Conservation (phyloP, 30 jellyfish, hydroid and myxozoan species). For the Phacellophora camtschatica region DNA sequence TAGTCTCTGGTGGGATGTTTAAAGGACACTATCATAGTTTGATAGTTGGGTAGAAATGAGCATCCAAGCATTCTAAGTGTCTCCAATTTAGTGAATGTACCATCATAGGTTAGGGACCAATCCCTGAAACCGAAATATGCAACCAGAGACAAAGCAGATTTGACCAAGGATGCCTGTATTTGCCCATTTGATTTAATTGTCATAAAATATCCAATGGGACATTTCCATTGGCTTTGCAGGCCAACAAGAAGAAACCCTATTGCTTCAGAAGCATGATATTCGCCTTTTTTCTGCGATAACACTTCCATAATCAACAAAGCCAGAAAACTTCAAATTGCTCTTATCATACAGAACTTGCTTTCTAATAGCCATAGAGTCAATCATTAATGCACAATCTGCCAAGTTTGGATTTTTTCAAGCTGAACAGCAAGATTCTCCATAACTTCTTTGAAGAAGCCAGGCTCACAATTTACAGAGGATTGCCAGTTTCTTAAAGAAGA, state of each 20-base stretch:
- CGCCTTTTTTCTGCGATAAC: background rate
- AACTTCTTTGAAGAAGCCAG: too few relatives aligned
- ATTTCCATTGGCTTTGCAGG: conserved; percentile 4
- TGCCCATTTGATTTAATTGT: conserved; percentile 1
- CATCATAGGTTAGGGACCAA: conserved; percentile 37
- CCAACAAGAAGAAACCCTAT: conserved; percentile 25
- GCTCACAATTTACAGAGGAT: too few relatives aligned
- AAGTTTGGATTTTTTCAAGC: background rate
- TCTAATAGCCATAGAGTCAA: background rate
- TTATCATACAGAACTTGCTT: too few relatives aligned
- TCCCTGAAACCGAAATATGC: conserved; percentile 33
- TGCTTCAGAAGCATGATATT: conserved; percentile 1
- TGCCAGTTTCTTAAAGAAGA: conserved; percentile 5
- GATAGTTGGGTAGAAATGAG: too few relatives aligned
- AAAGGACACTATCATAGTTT: too few relatives aligned
- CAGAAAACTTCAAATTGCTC: too few relatives aligned
- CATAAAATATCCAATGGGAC: background rate
- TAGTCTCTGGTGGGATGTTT: conserved; percentile 40
- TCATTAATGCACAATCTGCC: background rate
- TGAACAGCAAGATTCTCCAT: too few relatives aligned
- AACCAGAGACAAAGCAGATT: conserved; percentile 31
- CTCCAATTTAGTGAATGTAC: too few relatives aligned
- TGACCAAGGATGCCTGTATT: conserved; percentile 21
- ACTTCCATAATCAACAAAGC: conserved; percentile 29
- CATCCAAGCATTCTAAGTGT: too few relatives aligned